These are phyloP conservation scores for Dicroscelio sp. DNA, from an alignment of 2,888 invertebrate species.

Conservation along the genomic window DNA sequence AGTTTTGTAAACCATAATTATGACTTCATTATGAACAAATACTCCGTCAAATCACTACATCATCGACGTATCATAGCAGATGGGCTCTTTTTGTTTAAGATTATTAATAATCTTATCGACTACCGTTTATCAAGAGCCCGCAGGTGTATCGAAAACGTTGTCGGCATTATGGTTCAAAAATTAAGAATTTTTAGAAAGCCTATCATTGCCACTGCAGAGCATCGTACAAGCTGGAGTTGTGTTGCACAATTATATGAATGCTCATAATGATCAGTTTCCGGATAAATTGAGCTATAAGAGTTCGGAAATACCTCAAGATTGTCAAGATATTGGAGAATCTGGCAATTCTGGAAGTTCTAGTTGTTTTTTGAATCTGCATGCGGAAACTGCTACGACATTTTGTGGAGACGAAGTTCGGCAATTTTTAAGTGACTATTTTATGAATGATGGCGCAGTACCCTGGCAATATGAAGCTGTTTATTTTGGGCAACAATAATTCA, in stretches of 20 bases:
- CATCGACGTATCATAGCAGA: no score
- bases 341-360: background rate
- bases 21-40: no score
- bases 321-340: no score
- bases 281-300: no score
- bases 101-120: no score
- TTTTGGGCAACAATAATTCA: no score
- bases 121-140: no score
- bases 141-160: no score
- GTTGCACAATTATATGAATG: background rate
- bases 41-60: no score
- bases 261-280: background rate
- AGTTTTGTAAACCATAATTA: no score
- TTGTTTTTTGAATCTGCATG: background rate
- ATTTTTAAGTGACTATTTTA: background rate
- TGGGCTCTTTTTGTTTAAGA: no score
- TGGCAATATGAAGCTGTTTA: background rate
- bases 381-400: background rate
- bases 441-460: background rate
- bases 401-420: background rate
- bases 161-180: background rate
- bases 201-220: background rate
- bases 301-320: no score
- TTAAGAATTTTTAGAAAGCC: background rate
- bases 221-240: background rate